phyloP scores from a whole-genome alignment of 1,140 invertebrate genomes.

The Drosophila kohkoa region DNA sequence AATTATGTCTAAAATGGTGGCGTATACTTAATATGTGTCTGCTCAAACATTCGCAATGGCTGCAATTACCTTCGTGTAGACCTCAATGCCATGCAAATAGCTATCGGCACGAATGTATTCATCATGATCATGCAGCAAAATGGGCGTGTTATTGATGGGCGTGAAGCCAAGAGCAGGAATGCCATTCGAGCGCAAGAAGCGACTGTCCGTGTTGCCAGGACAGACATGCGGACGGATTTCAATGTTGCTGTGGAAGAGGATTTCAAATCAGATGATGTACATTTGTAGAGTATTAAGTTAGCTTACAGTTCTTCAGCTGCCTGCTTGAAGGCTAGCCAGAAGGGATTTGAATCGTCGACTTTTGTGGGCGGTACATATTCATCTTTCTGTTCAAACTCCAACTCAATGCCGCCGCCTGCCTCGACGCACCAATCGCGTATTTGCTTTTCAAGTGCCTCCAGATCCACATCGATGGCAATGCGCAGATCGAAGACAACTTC shows the following conservation, averaged over 20 bases:
- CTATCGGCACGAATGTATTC: constrained; percentile 90
- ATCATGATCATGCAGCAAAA: constrained; percentile 92
- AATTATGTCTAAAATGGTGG: background rate
- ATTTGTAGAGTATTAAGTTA: constrained; percentile 84
- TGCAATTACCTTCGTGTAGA: constrained; percentile 88
- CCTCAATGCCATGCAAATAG: constrained; percentile 90
- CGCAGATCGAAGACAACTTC: constrained; percentile 92
- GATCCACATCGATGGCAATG: constrained; percentile 88
- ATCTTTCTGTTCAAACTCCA: constrained; percentile 90
- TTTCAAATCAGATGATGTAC: background rate
- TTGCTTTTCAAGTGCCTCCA: constrained; percentile 89
- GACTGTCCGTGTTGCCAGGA: constrained; percentile 92
- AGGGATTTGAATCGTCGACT: constrained; percentile 90
- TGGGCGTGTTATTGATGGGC: constrained; percentile 90
- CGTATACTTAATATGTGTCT: background rate
- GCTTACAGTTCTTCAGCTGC: constrained; percentile 87
- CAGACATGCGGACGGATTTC: constrained; percentile 89
- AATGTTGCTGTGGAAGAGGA: constrained; percentile 78
- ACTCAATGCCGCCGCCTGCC: constrained; percentile 91
- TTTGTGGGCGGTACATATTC: constrained; percentile 88
- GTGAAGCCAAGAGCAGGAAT: constrained; percentile 92
- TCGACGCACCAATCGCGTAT: constrained; percentile 91
- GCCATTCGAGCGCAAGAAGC: constrained; percentile 90
- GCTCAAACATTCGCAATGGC: constrained; percentile 86
- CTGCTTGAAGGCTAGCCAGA: constrained; percentile 91